These are phyloP conservation scores for Enoplolaimus lenunculus DNA, from an alignment of 2,888 invertebrate genomes.

Conservation along the genomic window DNA sequence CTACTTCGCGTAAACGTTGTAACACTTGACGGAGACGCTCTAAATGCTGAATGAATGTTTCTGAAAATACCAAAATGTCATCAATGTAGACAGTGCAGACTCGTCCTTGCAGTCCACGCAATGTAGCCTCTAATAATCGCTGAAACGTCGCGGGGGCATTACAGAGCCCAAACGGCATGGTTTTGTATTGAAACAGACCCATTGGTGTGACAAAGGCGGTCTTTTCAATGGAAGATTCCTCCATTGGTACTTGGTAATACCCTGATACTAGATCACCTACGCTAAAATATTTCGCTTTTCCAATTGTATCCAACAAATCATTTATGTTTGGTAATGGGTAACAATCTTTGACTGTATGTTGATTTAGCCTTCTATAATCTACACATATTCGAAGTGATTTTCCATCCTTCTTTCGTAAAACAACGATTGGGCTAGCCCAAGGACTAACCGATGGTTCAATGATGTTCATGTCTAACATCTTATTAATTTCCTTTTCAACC, in stretches of 20 bases:
- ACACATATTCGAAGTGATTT: no score
- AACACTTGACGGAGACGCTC: slow-evolving; percentile 24
- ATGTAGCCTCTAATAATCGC: background rate
- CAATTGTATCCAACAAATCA: background rate
- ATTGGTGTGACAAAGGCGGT: slow-evolving; percentile 4
- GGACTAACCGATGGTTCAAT: background rate
- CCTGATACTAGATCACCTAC: slow-evolving; percentile 2
- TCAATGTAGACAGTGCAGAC: slow-evolving; percentile 1
- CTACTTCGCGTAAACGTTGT: slow-evolving; percentile 18
- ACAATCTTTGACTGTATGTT: no score
- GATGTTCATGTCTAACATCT: background rate
- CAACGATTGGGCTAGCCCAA: background rate
- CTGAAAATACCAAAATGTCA: slow-evolving; percentile 5
- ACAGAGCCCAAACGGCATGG: slow-evolving; percentile 7
- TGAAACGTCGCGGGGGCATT: slow-evolving; percentile 10
- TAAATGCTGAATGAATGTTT: slow-evolving; percentile 24
- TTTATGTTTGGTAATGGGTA: no score
- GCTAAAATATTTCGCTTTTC: background rate
- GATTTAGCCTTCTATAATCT: no score
- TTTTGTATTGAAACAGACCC: background rate
- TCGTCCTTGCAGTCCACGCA: slow-evolving; percentile 2
- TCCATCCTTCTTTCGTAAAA: background rate
- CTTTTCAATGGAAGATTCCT: background rate
- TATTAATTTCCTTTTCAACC: background rate
- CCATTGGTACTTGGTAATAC: slow-evolving; percentile 15